phyloP scores from a whole-genome alignment of 2,797 vertebrate genomes.

The Tokudaia tokunoshimensis region DNA sequence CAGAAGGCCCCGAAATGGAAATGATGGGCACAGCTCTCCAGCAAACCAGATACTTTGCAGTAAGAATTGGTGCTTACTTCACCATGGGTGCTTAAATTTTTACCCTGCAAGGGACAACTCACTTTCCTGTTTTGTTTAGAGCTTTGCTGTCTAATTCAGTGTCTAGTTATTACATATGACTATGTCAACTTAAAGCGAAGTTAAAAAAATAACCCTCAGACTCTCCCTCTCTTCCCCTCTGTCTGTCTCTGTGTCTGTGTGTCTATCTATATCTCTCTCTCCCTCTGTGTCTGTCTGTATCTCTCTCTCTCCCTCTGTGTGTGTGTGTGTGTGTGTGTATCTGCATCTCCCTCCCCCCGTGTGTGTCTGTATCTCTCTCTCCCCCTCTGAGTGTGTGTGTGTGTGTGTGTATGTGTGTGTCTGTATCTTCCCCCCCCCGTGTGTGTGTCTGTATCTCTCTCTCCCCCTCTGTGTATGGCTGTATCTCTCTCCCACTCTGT shows the following conservation, averaged over 20 bases:
- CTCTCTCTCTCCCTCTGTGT: too few relatives aligned
- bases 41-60: neutral
- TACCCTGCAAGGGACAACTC: neutral
- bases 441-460: neutral
- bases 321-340: neutral
- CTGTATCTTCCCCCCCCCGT: too few relatives aligned
- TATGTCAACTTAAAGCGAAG: neutral
- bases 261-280: too few relatives aligned
- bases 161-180: too few relatives aligned
- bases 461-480: neutral
- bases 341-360: too few relatives aligned
- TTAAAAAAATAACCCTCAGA: neutral
- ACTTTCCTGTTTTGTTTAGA: neutral
- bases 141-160: too few relatives aligned
- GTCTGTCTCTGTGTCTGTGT: neutral
- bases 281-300: neutral
- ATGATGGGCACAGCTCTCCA: rapidly evolving
- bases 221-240: neutral
- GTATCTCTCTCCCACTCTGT: neutral
- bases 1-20: neutral
- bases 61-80: neutral
- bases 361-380: too few relatives aligned
- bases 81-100: neutral
- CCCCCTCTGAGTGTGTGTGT: neutral
- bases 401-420: neutral